Evolutionary conservation across 2,797 vertebrate species (phyloP), one percentile per base, ranked within the genome.

Genomic region (Channa striata): DNA sequence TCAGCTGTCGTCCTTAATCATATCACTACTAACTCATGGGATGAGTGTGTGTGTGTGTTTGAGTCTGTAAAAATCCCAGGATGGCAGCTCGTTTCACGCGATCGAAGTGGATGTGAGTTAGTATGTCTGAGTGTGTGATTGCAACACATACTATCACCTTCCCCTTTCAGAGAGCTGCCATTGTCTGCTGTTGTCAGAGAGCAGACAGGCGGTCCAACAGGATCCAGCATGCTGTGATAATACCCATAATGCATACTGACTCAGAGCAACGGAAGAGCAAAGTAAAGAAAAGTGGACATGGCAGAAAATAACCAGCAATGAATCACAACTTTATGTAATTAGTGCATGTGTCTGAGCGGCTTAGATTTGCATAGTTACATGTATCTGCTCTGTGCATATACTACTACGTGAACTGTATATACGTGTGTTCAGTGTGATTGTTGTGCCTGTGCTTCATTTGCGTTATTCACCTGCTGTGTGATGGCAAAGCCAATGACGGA

Each of bases 401-500:
- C 7, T n/a, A n/a, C n/a, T n/a, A n/a, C n/a, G n/a, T n/a, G n/a
- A n/a, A n/a, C n/a, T 16, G 30, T 2, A 47, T 12, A 16, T 16
- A 42, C 13, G 13, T 42, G 16, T 16, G 13, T 40, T 40, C 19
- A 19, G n/a, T 36, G 56, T 63, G 39, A 75, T 53, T 78, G 58
- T 37, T 51, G 34, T 40, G 5, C 57, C 13, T 62, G 58, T 17
- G 2, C 1, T 33, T 40, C 9, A 3, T 51, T 36, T 8, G 53
- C 17, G 47, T 33, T 43, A 8, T 84, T 82, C 89, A 98, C 97
- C 97, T 98, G 97, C 75, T 99, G 97, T 80, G 97, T 98, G 92
- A 99, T 96, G 58, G 97, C 96, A 84, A 98, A 98, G 88, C 97
- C 97, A 30, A 98, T 99, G 94, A 97, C 95, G 30, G 94, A 94